A percentile compares a stretch with the other conserved stretches of the same genome.
These are phyloP conservation scores for Papilio helenus DNA, from an alignment of 1,140 invertebrate species.

Conservation along the genomic window DNA sequence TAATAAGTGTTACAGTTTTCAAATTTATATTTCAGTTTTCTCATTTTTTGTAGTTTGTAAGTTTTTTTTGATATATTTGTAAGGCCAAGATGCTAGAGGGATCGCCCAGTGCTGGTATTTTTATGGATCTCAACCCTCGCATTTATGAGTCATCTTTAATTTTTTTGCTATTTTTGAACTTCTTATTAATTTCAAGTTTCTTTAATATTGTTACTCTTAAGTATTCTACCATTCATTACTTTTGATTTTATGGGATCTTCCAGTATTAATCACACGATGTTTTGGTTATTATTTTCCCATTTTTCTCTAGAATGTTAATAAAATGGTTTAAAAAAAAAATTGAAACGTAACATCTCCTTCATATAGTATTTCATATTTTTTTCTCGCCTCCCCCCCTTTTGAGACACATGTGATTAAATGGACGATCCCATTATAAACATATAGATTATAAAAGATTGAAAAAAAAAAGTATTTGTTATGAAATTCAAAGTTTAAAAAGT, in stretches of 20 bases:
- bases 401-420: too few species aligned
- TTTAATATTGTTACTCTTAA: not conserved
- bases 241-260: not conserved
- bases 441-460: too few species aligned
- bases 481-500: conserved; percentile 17
- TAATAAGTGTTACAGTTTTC: not conserved
- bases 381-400: too few species aligned
- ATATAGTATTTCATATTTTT: too few species aligned
- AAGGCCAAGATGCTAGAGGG: not conserved
- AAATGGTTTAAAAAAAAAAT: too few species aligned
- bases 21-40: not conserved
- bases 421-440: too few species aligned
- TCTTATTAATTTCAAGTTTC: not conserved
- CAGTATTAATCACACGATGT: too few species aligned
- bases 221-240: not conserved
- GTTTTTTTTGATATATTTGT: not conserved
- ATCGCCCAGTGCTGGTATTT: not conserved
- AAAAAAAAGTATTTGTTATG: not conserved
- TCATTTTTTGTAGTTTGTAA: not conserved
- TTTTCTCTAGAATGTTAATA: too few species aligned
- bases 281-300: too few species aligned
- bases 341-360: too few species aligned
- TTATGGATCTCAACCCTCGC: not conserved
- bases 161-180: not conserved
- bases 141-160: not conserved